phyloP scores from a whole-genome alignment of 2,113 vertebrate species.

The Epinephelus cyanopodus region DNA sequence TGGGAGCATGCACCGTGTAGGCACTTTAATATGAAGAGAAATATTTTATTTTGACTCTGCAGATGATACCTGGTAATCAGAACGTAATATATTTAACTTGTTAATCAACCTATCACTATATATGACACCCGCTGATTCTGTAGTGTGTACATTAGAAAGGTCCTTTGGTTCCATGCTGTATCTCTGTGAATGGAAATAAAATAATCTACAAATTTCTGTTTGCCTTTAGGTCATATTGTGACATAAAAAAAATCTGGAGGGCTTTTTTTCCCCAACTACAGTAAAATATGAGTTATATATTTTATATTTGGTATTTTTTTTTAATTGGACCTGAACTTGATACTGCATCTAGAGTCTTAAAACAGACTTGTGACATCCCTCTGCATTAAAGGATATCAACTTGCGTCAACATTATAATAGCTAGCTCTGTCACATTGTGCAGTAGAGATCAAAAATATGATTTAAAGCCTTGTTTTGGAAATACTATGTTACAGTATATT shows the following conservation, averaged over 20 bases:
- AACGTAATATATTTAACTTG: slow-evolving; percentile 28
- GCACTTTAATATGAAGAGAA: slow-evolving; percentile 57
- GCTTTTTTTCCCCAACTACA: neutral
- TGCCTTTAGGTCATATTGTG: neutral
- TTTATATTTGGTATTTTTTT: no score
- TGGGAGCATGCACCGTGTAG: slow-evolving; percentile 35
- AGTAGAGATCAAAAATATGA: no score
- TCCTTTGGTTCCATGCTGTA: slow-evolving; percentile 31
- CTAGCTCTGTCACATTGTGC: no score
- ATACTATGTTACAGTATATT: no score
- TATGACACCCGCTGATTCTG: neutral
- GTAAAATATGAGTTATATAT: no score
- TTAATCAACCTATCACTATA: slow-evolving; percentile 5
- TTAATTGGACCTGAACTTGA: neutral
- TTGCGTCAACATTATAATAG: no score
- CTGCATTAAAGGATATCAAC: no score
- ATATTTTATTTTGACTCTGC: slow-evolving; percentile 47
- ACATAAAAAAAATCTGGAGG: neutral
- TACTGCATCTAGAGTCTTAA: no score
- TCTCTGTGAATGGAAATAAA: slow-evolving; percentile 57
- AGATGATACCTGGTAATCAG: slow-evolving; percentile 17
- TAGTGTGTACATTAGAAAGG: slow-evolving; percentile 8
- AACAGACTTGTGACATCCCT: no score
- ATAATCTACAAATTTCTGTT: neutral
- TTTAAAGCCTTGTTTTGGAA: no score